Conservation (phyloP, 2,797 vertebrate species). For the Dallia pectoralis region DNA sequence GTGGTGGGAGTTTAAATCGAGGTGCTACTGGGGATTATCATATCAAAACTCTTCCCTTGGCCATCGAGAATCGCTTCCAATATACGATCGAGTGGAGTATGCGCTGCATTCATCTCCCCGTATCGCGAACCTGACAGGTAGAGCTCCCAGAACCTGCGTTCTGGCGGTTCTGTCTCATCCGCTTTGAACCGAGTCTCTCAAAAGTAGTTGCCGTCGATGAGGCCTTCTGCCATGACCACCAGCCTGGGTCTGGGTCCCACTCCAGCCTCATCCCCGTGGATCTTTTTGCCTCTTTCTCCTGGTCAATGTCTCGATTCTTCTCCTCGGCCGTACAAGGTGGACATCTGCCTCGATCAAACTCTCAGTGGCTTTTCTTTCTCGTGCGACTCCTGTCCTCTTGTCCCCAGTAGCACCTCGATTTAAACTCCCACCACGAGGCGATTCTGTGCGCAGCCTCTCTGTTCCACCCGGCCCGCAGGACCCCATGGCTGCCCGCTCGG, state of each 20-base stretch:
- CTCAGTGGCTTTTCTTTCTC: not conserved
- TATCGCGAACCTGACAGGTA: not conserved
- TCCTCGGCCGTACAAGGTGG: not conserved
- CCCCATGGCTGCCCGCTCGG: not conserved
- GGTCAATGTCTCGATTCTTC: not conserved
- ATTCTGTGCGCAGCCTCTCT: not conserved
- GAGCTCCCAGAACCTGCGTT: not conserved
- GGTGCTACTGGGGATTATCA: constrained; percentile 20
- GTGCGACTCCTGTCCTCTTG: not conserved
- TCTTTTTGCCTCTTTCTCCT: not conserved
- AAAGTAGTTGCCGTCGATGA: not conserved
- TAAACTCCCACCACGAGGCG: not conserved
- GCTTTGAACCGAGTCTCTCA: not conserved
- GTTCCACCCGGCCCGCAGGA: not conserved
- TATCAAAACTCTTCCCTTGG: constrained; percentile 35
- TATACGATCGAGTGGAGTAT: not conserved
- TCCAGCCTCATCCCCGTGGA: not conserved
- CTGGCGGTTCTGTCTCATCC: not conserved
- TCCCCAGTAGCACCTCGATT: not conserved
- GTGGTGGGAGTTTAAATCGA: not conserved
- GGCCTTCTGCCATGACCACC: not conserved
- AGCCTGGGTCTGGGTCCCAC: not conserved
- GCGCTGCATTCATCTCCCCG: not conserved
- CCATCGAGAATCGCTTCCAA: constrained; percentile 13
- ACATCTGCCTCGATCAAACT: not conserved